A percentile compares a stretch with the other conserved stretches of the same genome.
Evolutionary conservation across 2,888 invertebrate species (phyloP).

Genomic region (Diabrotica balteata): DNA sequence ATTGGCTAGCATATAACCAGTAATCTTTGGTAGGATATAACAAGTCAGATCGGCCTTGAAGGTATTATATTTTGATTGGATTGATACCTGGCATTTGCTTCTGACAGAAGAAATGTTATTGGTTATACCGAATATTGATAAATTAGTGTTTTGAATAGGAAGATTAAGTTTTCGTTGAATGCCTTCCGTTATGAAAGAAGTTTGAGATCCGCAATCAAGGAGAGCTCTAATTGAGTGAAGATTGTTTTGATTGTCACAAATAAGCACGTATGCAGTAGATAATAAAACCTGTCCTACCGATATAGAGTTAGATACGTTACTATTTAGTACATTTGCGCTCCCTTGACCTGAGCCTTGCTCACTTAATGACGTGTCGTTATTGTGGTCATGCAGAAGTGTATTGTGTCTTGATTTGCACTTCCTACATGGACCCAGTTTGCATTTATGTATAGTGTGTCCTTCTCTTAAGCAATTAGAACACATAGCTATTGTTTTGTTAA

Average conservation of each 20-base stretch:
- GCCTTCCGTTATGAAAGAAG: constrained; percentile 18
- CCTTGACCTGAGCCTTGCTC: no score
- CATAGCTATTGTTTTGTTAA: no score
- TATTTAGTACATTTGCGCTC: background rate
- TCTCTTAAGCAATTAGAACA: no score
- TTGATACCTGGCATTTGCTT: constrained; percentile 8
- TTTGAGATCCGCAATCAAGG: constrained; percentile 24
- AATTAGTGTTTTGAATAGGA: constrained; percentile 10
- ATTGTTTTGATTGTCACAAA: constrained; percentile 11
- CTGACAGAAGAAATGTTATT: constrained; percentile 17
- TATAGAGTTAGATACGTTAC: background rate
- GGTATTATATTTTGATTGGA: constrained; percentile 15
- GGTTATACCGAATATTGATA: constrained; percentile 18
- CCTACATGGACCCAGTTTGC: no score
- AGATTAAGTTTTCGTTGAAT: constrained; percentile 6
- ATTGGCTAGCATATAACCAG: constrained; percentile 14
- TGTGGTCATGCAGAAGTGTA: no score
- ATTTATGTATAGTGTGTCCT: no score
- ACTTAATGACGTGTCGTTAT: no score
- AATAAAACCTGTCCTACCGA: background rate
- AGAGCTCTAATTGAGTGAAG: constrained; percentile 9
- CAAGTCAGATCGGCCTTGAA: constrained; percentile 19
- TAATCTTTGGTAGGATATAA: constrained; percentile 15
- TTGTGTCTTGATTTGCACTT: no score
- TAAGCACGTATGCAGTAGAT: constrained; percentile 5